Evolutionary conservation across 2,113 vertebrate species (phyloP), one percentile per base, ranked within the genome.

Genomic region (Plectropomus leopardus): DNA sequence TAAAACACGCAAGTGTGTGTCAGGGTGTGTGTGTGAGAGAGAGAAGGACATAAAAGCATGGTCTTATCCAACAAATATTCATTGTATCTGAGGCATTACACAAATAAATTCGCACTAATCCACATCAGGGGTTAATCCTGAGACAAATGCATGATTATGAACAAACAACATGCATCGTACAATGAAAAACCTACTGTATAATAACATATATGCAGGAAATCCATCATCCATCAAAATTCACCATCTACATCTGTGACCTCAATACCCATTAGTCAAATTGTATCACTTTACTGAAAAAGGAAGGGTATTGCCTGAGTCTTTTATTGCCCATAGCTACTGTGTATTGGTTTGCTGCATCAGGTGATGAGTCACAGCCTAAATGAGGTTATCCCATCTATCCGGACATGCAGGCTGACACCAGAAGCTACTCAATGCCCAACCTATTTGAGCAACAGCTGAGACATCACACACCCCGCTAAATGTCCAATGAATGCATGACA

Each of bases 331-430:
- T 51, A 66, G 66, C 72, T n/a, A 17, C 73, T 61, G 67, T 70
- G 70, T 36, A 55, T 78, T 68, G 81, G 60, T 75, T 72, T 78
- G 74, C 83, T 78, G 84, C 84, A 81, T 88, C 76, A 90, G 80
- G 80, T 85, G 85, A 89, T 91, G 90, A 90, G 82, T 90, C 89
- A 89, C 69, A 76, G 89, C 54, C 76, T 74, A 84, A 87, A 88
- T 90, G 83, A 90, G 84, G 88, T 86, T 83, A 90, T 93, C 53
- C 82, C 79, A 88, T 91, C 89, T 64, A 89, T 92, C 80, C 71
- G 70, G 72, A 87, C 82, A 71, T 74, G 70, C 66, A 64, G 81
- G 65, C 76, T 87, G 91, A 90, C 90, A 93, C 76, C 82, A 89
- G 76, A 88, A 72, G 85, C 88, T 53, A 21, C 84, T 87, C 76